These are phyloP conservation scores for Propithecus coquereli DNA, from an alignment of 2,113 vertebrate species.

Conservation along the genomic window DNA sequence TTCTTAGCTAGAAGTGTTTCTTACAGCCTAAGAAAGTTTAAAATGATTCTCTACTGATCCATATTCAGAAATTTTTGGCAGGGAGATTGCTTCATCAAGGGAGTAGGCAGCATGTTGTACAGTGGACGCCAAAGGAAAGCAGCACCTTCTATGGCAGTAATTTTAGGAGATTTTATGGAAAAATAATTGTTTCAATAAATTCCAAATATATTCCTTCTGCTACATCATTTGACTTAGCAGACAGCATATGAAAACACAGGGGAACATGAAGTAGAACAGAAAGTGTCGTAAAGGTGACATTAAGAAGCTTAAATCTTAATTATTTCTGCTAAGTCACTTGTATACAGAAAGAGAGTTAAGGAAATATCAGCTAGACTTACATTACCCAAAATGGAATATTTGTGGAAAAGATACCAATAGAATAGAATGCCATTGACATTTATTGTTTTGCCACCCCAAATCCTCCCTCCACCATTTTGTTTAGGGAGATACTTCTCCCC, in stretches of 20 bases:
- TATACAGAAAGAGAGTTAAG: neutral
- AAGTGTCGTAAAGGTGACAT: neutral
- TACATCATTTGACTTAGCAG: neutral
- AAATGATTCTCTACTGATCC: slow-evolving; percentile 1
- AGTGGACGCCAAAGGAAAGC: neutral
- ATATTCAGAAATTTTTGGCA: slow-evolving; percentile 23
- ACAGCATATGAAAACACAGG: neutral
- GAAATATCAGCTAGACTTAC: neutral
- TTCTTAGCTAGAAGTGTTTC: slow-evolving; percentile 16
- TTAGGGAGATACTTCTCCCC: neutral
- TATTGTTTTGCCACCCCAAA: neutral
- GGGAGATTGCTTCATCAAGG: neutral
- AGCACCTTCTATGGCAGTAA: neutral
- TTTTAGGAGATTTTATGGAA: neutral
- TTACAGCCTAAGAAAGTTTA: neutral
- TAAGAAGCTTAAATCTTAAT: neutral
- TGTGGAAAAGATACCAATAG: neutral
- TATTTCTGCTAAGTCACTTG: neutral
- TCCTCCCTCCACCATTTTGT: neutral
- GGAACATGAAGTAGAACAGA: neutral
- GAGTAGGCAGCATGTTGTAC: neutral
- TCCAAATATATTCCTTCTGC: neutral
- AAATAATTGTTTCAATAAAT: slow-evolving; percentile 21
- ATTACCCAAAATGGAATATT: neutral
- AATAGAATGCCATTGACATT: neutral